Conservation (phyloP, 1,140 invertebrate species). For the Bombus sylvicola region DNA sequence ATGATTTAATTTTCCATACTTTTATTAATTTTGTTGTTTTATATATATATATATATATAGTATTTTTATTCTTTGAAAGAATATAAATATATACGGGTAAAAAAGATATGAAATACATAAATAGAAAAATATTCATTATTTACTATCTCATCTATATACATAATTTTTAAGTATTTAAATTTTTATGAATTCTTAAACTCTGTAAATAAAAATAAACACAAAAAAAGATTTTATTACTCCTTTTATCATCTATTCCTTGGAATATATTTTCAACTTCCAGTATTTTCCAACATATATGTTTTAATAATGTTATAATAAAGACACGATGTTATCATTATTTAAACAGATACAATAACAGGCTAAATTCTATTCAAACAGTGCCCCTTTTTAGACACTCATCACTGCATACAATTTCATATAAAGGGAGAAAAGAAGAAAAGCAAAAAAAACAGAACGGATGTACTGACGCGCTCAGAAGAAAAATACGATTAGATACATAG, state of each 20-base stretch:
- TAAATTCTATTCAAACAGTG: neutral
- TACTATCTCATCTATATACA: neutral
- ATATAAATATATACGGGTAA: neutral
- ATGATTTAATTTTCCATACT: neutral
- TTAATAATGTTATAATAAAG: neutral
- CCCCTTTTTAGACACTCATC: neutral
- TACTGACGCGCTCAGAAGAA: neutral
- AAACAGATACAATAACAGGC: neutral
- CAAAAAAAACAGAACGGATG: neutral
- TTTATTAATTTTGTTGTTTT: too few species aligned
- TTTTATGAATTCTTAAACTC: neutral
- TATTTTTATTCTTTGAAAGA: neutral
- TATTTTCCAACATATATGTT: neutral
- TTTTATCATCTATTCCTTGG: neutral
- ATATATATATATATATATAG: neutral
- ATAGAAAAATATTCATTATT: neutral
- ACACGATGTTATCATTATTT: neutral
- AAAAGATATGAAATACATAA: neutral
- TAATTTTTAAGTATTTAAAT: too few species aligned
- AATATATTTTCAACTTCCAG: neutral
- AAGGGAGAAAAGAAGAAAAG: neutral
- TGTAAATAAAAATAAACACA: neutral
- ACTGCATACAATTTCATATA: neutral
- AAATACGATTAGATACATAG: constrained; percentile 3
- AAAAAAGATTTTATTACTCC: neutral